Base-by-base conservation (phyloP, 1,140 invertebrate genomes). In the Pogonomyrmex californicus region DNA sequence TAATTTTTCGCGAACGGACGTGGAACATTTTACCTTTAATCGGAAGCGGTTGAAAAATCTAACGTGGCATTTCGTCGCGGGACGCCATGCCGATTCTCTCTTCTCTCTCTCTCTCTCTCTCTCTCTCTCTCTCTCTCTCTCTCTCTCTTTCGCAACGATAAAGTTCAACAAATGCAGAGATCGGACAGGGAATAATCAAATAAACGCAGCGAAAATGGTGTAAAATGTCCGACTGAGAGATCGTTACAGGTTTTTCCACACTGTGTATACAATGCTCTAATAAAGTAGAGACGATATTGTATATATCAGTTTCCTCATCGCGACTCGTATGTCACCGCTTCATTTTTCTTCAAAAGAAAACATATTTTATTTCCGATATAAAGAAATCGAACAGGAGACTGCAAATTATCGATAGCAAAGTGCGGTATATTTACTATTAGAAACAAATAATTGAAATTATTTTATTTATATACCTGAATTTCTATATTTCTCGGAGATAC, bases 11-110 rank as follows among this genome's bases (percentile, higher is more conserved):
- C 68, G 54, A 82, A 12, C 79, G 56, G 47, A 60, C 41, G 54
- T 56, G 65, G 65, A 82, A 58, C 79, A 38, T 75, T 83, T 73
- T 60, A 83, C 79, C 54, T 83, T 83, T 83, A 83, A 73, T 36
- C 44, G 51, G 51, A 38, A 60, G 44, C 54, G 65, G 9, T 36
- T 58, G 51, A 71, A 71, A 75, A 83, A 75, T 75, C 44, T 30
- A 12, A 75, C 68, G 41, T 17, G 47, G 17, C 54, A n/a, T 73
- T 83, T 75, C 47, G 54, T n/a, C 41, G 41, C 23, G 23, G 23
- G 23, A 23, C 23, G 23, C 23, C 23, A 23, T 23, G n/a, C n/a
- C n/a, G 23, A 23, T 23, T 23, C 23, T 23, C 23, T 23, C 36
- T 38, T 30, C 9, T 23, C 63, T n/a, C 3, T 66, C 38, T 68